Conservation (phyloP, 2,113 vertebrate species). For the Equus przewalskii region DNA sequence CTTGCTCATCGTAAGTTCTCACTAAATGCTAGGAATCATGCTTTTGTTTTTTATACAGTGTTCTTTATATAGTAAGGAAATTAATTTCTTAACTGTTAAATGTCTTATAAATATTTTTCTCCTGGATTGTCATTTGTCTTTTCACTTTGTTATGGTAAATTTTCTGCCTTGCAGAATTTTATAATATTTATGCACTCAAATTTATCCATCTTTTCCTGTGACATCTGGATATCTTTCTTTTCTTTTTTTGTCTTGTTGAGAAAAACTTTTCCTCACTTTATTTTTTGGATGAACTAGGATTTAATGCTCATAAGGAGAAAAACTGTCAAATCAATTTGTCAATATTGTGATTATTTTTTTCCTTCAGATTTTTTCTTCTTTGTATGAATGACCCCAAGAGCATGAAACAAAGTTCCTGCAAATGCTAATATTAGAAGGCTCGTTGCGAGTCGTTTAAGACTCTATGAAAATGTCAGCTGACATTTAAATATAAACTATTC, state of each 20-base stretch:
- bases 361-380: background rate
- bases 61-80: background rate
- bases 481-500: background rate
- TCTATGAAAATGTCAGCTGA: background rate
- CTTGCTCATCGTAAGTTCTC: background rate
- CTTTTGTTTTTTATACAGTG: background rate
- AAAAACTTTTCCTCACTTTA: background rate
- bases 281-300: background rate
- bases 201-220: background rate
- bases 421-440: background rate
- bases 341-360: no score
- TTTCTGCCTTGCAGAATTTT: background rate
- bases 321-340: background rate
- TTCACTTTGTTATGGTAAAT: background rate
- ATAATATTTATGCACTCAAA: background rate
- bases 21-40: rapidly evolving
- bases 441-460: background rate
- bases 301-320: background rate
- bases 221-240: background rate
- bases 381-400: background rate
- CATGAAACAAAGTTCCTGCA: background rate
- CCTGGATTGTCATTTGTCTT: background rate
- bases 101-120: rapidly evolving
- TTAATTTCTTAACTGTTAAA: background rate
- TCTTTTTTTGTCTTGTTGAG: background rate